phyloP scores from a whole-genome alignment of 1,140 invertebrate species.

The Platyscapa corneri region DNA sequence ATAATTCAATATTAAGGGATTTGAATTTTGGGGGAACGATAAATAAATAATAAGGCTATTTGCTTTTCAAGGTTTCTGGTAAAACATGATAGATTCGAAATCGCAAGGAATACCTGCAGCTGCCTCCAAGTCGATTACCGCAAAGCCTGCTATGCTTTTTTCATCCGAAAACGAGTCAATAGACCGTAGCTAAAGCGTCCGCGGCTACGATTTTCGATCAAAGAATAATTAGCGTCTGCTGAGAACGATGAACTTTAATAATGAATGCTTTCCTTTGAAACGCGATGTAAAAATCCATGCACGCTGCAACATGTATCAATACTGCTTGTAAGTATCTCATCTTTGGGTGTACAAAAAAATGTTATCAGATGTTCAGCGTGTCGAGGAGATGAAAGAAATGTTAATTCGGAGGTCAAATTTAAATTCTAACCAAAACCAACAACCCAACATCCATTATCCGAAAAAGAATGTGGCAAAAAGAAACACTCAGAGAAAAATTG shows the following conservation, averaged over 20 bases:
- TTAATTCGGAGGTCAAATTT: constrained; percentile 16
- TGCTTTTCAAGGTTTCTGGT: not conserved
- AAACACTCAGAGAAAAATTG: not conserved
- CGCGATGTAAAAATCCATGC: not conserved
- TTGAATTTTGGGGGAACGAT: not conserved
- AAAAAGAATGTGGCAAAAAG: not conserved
- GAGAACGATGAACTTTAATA: not conserved
- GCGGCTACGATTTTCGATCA: constrained; percentile 5
- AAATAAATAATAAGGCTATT: constrained; percentile 3
- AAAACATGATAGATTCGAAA: too few species aligned
- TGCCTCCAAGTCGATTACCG: not conserved
- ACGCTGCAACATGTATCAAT: not conserved
- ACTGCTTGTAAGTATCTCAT: not conserved
- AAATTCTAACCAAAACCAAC: constrained; percentile 23
- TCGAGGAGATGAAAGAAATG: not conserved
- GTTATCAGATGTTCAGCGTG: not conserved
- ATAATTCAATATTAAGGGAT: not conserved
- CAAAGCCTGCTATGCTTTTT: not conserved
- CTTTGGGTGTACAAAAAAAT: not conserved
- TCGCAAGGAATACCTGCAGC: not conserved
- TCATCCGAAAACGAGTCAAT: constrained; percentile 2
- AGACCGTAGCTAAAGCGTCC: not conserved
- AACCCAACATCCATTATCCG: constrained; percentile 10
- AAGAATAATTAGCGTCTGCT: constrained; percentile 7
- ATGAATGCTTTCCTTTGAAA: not conserved